Percentiles rank a stretch among this genome's conserved stretches.
Evolutionary conservation across 2,888 invertebrate species (phyloP).

Genomic region (Fragum whitleyi): DNA sequence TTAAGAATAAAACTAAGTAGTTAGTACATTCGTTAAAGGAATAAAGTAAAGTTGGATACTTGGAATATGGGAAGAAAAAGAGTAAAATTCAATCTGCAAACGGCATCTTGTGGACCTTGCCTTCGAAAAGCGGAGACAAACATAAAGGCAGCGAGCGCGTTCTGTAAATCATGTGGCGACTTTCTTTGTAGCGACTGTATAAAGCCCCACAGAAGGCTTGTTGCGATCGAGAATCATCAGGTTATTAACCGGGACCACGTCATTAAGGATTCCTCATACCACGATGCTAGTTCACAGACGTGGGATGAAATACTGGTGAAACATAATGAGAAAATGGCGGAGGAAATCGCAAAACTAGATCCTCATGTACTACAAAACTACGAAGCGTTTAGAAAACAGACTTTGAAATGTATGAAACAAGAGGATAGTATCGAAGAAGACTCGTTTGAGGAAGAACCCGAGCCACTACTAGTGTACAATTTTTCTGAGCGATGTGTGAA

Average conservation of each 20-base stretch:
- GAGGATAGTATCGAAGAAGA: background rate
- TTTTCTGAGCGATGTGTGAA: conserved; percentile 42
- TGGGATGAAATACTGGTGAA: conserved; percentile 8
- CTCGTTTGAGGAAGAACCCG: conserved; percentile 13
- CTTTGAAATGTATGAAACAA: background rate
- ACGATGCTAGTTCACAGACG: background rate
- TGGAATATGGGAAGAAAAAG: conserved; percentile 39
- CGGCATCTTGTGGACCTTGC: conserved; percentile 50
- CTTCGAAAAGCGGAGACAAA: conserved; percentile 3
- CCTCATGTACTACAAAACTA: conserved; percentile 33
- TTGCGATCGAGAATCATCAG: conserved; percentile 46
- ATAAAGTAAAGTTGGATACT: background rate
- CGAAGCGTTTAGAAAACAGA: conserved; percentile 23
- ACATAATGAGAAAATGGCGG: conserved; percentile 27
- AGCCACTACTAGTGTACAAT: background rate
- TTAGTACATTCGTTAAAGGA: no score
- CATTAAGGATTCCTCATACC: conserved; percentile 15
- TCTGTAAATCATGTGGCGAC: conserved; percentile 51
- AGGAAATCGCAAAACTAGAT: conserved; percentile 24
- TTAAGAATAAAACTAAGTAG: no score
- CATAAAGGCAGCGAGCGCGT: conserved; percentile 35
- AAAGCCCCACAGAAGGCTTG: conserved; percentile 51
- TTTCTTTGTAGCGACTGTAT: conserved; percentile 50
- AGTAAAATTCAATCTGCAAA: conserved; percentile 52
- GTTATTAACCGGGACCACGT: conserved; percentile 55